These are phyloP conservation scores for Nemoura dubitans DNA, from an alignment of 2,888 invertebrate genomes.

Conservation along the genomic window DNA sequence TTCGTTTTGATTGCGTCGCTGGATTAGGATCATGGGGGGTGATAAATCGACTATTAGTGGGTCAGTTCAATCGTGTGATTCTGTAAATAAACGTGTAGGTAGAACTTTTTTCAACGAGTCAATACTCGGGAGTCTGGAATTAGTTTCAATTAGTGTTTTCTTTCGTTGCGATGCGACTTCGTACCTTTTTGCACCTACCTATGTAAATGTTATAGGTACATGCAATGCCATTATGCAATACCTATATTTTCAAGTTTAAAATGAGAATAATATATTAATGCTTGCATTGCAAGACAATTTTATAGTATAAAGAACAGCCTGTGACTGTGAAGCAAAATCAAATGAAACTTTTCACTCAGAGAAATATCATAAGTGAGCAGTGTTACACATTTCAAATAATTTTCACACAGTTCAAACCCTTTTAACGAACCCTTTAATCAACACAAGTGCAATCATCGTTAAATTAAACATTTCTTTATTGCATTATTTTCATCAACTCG, in stretches of 20 bases:
- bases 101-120: not conserved
- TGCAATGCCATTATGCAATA: too few species aligned
- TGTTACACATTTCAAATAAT: not conserved
- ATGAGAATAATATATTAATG: too few species aligned
- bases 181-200: too few species aligned
- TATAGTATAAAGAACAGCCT: too few species aligned
- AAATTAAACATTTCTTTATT: not conserved
- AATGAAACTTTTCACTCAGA: too few species aligned
- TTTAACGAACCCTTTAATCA: too few species aligned
- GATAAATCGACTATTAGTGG: conserved; percentile 37
- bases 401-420: not conserved
- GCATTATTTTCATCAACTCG: not conserved
- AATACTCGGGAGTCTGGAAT: not conserved
- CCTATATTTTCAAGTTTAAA: too few species aligned
- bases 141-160: conserved; percentile 19
- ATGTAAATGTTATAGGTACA: not conserved
- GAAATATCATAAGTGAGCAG: too few species aligned
- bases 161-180: not conserved
- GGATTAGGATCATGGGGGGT: conserved; percentile 29
- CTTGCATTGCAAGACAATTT: too few species aligned
- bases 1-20: not conserved
- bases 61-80: conserved; percentile 23
- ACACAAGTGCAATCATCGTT: not conserved
- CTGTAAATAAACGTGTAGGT: not conserved
- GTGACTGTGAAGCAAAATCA: too few species aligned